A percentile compares a stretch with the other conserved stretches of the same genome.
Evolutionary conservation across 2,888 invertebrate species (phyloP).

Genomic region (Xanthorhoe designata): DNA sequence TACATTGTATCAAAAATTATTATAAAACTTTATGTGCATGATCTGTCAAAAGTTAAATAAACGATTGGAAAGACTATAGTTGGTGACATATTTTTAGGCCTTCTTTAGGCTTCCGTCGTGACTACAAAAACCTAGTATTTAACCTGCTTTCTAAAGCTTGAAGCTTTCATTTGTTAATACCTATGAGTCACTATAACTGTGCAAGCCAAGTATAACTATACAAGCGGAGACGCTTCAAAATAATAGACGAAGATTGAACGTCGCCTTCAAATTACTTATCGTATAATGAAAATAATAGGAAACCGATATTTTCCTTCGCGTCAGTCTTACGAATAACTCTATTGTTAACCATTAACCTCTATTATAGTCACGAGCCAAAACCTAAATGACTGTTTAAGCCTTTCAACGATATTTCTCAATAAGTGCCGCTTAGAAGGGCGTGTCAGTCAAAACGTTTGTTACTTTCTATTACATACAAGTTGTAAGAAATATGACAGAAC

Average conservation of each 20-base stretch:
- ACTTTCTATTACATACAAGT: conserved; percentile 49
- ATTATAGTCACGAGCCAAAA: background rate
- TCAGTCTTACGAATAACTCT: background rate
- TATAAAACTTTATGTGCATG: too few relatives aligned
- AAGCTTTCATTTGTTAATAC: background rate
- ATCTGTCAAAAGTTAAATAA: too few relatives aligned
- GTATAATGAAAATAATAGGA: background rate
- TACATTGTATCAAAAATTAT: too few relatives aligned
- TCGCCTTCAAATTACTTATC: too few relatives aligned
- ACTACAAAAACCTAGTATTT: background rate
- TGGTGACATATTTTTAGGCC: too few relatives aligned
- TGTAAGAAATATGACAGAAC: conserved; percentile 64
- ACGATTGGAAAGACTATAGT: too few relatives aligned
- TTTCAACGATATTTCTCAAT: conserved; percentile 30
- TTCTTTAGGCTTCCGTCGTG: background rate
- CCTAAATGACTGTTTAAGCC: background rate
- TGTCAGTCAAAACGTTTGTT: conserved; percentile 42
- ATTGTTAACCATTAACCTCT: background rate
- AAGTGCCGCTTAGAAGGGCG: conserved; percentile 37
- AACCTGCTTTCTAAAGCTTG: background rate
- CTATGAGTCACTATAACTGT: background rate
- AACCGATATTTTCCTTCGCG: background rate
- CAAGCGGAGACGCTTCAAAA: too few relatives aligned
- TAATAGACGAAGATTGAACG: too few relatives aligned
- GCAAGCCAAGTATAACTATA: too few relatives aligned